phyloP scores from a whole-genome alignment of 1,140 invertebrate species.

The Stegodyphus dumicola region DNA sequence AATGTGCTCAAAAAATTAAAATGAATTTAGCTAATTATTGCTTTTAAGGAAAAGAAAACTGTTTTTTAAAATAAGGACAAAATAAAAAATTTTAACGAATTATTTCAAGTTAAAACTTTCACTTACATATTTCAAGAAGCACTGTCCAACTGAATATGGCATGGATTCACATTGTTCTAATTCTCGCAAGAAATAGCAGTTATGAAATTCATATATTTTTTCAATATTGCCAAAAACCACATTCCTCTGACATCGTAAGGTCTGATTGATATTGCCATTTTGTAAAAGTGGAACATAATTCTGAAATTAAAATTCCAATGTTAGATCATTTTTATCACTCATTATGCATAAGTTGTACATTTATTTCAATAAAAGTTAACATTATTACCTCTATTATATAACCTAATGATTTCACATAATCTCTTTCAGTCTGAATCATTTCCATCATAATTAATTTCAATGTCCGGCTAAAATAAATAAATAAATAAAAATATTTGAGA shows the following conservation, averaged over 20 bases:
- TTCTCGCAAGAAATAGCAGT: constrained; percentile 80
- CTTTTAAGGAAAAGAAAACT: neutral
- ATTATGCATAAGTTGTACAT: neutral
- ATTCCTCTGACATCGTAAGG: constrained; percentile 80
- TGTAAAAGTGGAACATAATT: constrained; percentile 87
- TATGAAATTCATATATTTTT: constrained; percentile 87
- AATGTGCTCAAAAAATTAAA: neutral
- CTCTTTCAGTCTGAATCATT: constrained; percentile 87
- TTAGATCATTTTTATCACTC: neutral
- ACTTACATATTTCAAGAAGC: constrained; percentile 83
- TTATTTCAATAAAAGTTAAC: neutral
- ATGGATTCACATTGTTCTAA: constrained; percentile 80
- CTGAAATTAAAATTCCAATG: constrained; percentile 64
- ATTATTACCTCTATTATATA: constrained; percentile 81
- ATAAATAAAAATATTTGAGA: no score
- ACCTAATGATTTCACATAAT: constrained; percentile 85
- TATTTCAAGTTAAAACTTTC: neutral
- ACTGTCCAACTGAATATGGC: constrained; percentile 82
- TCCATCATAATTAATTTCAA: constrained; percentile 84
- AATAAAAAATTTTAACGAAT: neutral
- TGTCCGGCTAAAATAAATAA: constrained; percentile 74
- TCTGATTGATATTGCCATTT: constrained; percentile 83
- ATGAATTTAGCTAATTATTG: neutral
- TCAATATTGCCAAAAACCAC: constrained; percentile 88
- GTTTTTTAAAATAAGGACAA: neutral